Conservation (phyloP, 2,113 vertebrate genomes). For the Oxygymnocypris stewartii region DNA sequence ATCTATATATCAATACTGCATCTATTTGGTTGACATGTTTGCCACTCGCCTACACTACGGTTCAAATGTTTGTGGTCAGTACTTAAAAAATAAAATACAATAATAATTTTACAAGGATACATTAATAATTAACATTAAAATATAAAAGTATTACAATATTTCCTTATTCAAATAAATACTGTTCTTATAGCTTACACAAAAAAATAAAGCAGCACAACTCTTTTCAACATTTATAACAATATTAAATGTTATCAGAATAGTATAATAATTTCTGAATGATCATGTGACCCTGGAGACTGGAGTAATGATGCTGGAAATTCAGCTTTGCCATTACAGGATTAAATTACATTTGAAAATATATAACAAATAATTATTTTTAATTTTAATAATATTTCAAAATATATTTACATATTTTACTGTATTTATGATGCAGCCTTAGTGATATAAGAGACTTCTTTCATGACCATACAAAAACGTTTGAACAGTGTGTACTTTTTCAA, state of each 20-base stretch:
- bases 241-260: background rate
- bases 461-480: background rate
- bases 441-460: background rate
- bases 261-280: background rate
- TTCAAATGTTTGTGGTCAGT: no score
- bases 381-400: background rate
- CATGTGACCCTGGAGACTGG: background rate
- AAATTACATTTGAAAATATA: background rate
- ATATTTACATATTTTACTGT: background rate
- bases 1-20: no score
- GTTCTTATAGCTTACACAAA: no score
- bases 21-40: no score
- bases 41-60: no score
- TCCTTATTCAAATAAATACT: no score
- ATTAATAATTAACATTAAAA: no score
- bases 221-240: background rate
- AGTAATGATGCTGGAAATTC: background rate
- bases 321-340: background rate
- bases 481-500: background rate
- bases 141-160: no score
- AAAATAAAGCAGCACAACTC: no score
- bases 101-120: no score
- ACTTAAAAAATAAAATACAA: no score
- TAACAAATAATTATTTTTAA: no score
- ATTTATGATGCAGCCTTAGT: background rate